phyloP scores from a whole-genome alignment of 64 coral and sea anemone genomes.

The Porites australiensis region DNA sequence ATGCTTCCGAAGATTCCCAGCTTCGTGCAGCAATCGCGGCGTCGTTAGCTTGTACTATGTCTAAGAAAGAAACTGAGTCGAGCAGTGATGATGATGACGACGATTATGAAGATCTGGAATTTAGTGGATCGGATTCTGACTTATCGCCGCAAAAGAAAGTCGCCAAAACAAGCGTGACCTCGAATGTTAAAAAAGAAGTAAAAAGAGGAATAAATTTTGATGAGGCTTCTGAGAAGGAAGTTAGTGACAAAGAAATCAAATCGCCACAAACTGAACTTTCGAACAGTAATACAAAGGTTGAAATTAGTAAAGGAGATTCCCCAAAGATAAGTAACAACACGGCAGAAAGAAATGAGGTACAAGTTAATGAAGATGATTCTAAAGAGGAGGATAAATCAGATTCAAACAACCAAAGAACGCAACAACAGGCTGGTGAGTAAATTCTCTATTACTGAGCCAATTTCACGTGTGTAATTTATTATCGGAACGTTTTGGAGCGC shows the following conservation, averaged over 20 bases:
- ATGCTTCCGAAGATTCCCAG: slow-evolving; percentile 99
- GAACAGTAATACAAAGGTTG: not conserved
- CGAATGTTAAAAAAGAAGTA: not conserved
- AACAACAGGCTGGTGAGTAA: slow-evolving; percentile 25
- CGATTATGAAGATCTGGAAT: slow-evolving; percentile 77
- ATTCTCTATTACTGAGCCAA: too few species aligned
- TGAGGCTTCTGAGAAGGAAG: not conserved
- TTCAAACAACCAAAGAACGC: slow-evolving; percentile 6
- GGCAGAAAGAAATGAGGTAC: not conserved
- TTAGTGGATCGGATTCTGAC: slow-evolving; percentile 89
- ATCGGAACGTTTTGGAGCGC: too few species aligned
- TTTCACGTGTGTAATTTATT: too few species aligned
- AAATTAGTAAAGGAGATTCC: not conserved
- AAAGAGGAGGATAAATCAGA: not conserved
- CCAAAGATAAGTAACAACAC: not conserved
- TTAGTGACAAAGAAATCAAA: not conserved
- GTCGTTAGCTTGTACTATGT: slow-evolving; percentile 81
- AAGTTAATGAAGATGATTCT: not conserved
- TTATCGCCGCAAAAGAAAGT: slow-evolving; percentile 53
- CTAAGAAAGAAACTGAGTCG: slow-evolving; percentile 29
- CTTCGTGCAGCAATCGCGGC: slow-evolving; percentile 96
- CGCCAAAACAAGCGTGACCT: not conserved
- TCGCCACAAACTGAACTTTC: not conserved
- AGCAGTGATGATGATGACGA: slow-evolving; percentile 61
- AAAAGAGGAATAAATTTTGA: slow-evolving; percentile 37